phyloP scores from a whole-genome alignment of 1,140 invertebrate genomes.

The Macrotrachela quadricornifera region DNA sequence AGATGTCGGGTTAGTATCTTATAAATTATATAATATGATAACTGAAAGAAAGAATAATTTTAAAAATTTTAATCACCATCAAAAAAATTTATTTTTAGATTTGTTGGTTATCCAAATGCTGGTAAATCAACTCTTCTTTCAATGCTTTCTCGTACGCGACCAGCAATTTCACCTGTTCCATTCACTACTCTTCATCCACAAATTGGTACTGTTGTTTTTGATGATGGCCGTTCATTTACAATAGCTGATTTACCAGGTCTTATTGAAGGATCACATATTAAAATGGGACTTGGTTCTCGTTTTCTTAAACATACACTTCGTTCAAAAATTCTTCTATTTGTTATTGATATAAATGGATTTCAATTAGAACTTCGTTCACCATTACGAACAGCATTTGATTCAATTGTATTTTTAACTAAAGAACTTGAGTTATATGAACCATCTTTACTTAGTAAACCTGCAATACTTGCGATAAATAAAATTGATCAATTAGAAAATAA shows the following conservation, averaged over 20 bases:
- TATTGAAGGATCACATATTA: conserved; percentile 65
- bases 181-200: conserved; percentile 69
- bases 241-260: conserved; percentile 85
- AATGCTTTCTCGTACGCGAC: no score
- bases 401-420: conserved; percentile 64
- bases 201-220: conserved; percentile 66
- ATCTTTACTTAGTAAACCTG: conserved; percentile 59
- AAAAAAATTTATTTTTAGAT: no score
- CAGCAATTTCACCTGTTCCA: neutral
- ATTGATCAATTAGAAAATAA: conserved; percentile 42
- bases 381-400: conserved; percentile 55
- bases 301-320: conserved; percentile 53
- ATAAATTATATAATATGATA: no score
- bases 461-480: conserved; percentile 69
- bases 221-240: conserved; percentile 8
- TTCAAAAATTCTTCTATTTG: conserved; percentile 3
- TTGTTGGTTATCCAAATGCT: no score
- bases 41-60: no score
- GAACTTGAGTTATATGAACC: conserved; percentile 75
- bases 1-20: conserved; percentile 45
- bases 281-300: conserved; percentile 64
- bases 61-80: no score
- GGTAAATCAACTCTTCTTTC: no score
- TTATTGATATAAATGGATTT: conserved; percentile 32
- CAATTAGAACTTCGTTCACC: conserved; percentile 19